Evolutionary conservation across 2,888 invertebrate species (phyloP).

Genomic region (Hemaris fuciformis): DNA sequence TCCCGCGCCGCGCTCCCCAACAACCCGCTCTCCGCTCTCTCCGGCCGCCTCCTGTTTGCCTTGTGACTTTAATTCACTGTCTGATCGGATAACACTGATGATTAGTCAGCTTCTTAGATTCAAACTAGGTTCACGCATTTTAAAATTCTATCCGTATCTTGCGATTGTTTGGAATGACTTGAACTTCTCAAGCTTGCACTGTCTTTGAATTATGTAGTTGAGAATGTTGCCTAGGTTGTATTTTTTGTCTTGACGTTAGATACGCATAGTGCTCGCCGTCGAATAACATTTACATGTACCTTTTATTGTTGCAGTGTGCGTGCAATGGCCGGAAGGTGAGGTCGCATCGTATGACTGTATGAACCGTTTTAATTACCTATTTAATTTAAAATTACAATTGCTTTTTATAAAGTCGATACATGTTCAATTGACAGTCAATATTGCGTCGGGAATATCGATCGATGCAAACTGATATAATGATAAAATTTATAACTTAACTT

Average conservation of each 20-base stretch:
- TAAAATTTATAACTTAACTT: too few species aligned
- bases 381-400: not conserved
- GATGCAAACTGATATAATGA: too few species aligned
- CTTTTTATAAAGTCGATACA: not conserved
- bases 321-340: slow-evolving; percentile 95
- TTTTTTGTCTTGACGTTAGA: slow-evolving; percentile 59
- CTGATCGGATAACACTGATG: slow-evolving; percentile 52
- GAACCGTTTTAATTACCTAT: slow-evolving; percentile 27
- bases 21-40: slow-evolving; percentile 45
- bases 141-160: slow-evolving; percentile 46
- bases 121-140: slow-evolving; percentile 28
- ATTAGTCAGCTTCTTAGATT: slow-evolving; percentile 67
- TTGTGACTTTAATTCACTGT: slow-evolving; percentile 43
- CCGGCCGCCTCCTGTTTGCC: slow-evolving; percentile 57
- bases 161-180: slow-evolving; percentile 67
- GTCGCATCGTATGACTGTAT: slow-evolving; percentile 14
- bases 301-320: slow-evolving; percentile 90
- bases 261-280: slow-evolving; percentile 8
- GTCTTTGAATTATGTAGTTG: slow-evolving; percentile 66
- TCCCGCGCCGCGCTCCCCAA: not conserved
- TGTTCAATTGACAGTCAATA: not conserved
- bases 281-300: slow-evolving; percentile 17
- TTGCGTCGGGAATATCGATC: too few species aligned
- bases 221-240: slow-evolving; percentile 70
- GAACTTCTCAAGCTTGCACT: slow-evolving; percentile 65